phyloP scores from a whole-genome alignment of 2,797 vertebrate species.

The Clarias laeviceps region DNA sequence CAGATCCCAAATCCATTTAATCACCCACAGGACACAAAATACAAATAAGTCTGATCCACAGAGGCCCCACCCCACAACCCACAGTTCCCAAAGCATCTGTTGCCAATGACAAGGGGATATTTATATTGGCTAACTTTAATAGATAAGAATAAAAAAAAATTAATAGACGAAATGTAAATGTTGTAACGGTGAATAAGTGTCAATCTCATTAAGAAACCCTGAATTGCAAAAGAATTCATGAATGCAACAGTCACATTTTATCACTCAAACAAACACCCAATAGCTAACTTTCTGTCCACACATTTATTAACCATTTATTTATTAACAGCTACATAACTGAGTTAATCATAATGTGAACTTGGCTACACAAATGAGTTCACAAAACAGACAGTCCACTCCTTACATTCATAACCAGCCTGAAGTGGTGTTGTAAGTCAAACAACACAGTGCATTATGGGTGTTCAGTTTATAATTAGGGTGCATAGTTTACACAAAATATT shows the following conservation, averaged over 20 bases:
- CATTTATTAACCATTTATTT: neutral
- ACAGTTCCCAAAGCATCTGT: too few relatives aligned
- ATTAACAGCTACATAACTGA: too few relatives aligned
- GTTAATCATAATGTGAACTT: neutral
- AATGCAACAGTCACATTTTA: neutral
- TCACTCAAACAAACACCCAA: neutral
- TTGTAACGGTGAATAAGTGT: neutral
- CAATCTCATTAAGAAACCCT: neutral
- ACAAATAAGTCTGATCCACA: too few relatives aligned
- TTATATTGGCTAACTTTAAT: neutral
- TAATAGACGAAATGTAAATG: neutral
- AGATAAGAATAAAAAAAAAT: neutral
- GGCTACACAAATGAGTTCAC: neutral
- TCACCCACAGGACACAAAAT: too few relatives aligned
- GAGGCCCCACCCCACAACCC: too few relatives aligned
- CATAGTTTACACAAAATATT: neutral
- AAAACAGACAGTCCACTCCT: neutral
- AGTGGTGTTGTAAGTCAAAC: neutral
- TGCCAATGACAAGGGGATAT: too few relatives aligned
- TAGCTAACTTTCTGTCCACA: neutral
- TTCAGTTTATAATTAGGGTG: neutral
- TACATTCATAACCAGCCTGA: neutral
- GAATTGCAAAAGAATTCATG: neutral
- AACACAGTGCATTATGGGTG: neutral
- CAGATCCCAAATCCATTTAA: too few relatives aligned